phyloP scores from a whole-genome alignment of 2,797 vertebrate species.

The Myripristis jacobus region DNA sequence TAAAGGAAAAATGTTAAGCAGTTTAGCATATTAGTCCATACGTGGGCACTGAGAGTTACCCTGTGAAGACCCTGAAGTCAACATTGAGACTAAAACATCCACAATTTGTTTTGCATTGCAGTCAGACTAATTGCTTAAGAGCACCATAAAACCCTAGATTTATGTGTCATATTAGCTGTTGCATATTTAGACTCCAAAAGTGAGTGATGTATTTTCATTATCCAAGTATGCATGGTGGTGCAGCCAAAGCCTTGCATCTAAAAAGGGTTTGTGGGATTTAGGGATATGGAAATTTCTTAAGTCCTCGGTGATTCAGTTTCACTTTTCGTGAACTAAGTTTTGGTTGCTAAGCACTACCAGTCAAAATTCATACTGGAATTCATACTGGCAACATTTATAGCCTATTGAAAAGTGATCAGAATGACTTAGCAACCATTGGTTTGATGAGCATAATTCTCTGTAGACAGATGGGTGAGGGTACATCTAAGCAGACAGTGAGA shows the following conservation, averaged over 20 bases:
- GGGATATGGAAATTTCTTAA: constrained; percentile 47
- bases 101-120: background rate
- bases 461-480: background rate
- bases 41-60: background rate
- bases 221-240: constrained; percentile 4
- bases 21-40: constrained; percentile 39
- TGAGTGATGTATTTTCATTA: constrained; percentile 14
- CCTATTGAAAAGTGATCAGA: constrained; percentile 52
- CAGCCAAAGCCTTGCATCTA: constrained; percentile 35
- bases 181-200: constrained; percentile 1
- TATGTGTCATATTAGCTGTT: constrained; percentile 1
- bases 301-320: constrained; percentile 37
- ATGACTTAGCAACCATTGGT: constrained; percentile 11
- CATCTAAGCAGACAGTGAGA: background rate
- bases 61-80: background rate
- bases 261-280: background rate
- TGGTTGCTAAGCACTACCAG: constrained; percentile 36
- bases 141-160: background rate
- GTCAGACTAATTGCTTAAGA: background rate
- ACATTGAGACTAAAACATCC: background rate
- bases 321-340: constrained; percentile 37
- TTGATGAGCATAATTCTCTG: constrained; percentile 2
- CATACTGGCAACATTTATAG: constrained; percentile 12
- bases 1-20: constrained; percentile 65
- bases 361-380: constrained; percentile 9